Conservation (phyloP, 2,888 invertebrate species). For the Ochropleura leucogaster region DNA sequence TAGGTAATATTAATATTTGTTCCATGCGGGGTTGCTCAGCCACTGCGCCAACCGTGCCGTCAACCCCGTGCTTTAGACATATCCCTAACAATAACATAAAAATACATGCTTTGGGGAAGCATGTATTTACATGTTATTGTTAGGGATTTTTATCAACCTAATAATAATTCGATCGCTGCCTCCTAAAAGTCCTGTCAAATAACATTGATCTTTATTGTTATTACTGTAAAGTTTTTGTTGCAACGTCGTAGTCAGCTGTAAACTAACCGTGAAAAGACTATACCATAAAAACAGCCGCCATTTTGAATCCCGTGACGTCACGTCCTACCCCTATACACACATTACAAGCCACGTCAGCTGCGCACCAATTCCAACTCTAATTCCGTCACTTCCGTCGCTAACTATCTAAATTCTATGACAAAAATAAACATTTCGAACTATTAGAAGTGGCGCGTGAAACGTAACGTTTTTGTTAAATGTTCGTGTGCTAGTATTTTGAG, state of each 20-base stretch:
- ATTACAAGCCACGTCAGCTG: conserved; percentile 57
- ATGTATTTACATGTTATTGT: too few relatives aligned
- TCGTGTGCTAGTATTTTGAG: conserved; percentile 26
- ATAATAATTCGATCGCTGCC: too few relatives aligned
- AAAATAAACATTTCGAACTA: conserved; percentile 62
- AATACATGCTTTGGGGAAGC: too few relatives aligned
- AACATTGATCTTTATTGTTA: too few relatives aligned
- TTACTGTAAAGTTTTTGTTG: too few relatives aligned
- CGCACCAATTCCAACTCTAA: conserved; percentile 58
- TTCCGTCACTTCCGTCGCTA: conserved; percentile 63
- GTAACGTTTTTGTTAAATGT: conserved; percentile 37
- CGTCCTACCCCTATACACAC: conserved; percentile 57
- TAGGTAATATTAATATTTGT: too few relatives aligned
- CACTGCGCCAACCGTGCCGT: too few relatives aligned
- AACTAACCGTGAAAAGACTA: background rate
- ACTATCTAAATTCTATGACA: conserved; percentile 60
- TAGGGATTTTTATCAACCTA: too few relatives aligned
- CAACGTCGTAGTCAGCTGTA: background rate
- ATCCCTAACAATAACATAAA: too few relatives aligned
- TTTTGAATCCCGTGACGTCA: conserved; percentile 43
- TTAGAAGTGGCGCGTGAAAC: conserved; percentile 47
- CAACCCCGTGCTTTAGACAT: too few relatives aligned
- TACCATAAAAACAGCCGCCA: background rate
- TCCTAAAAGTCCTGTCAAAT: too few relatives aligned
- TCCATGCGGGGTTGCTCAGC: too few relatives aligned